Conservation (phyloP, 2,113 vertebrate genomes). For the Mustela lutreola region DNA sequence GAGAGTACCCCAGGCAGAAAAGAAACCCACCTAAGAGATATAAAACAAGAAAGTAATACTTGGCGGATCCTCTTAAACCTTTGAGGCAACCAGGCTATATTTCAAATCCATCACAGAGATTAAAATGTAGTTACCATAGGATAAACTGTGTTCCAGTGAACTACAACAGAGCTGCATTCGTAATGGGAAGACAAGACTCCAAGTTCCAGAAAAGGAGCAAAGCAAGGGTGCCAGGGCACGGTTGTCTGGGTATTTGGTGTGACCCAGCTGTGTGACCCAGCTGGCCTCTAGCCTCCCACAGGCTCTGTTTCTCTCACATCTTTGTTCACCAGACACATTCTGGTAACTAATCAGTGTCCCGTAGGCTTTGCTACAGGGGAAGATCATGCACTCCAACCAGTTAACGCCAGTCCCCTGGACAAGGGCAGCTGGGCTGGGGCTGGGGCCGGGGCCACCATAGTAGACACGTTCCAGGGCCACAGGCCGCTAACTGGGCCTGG, state of each 20-base stretch:
- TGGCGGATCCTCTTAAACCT: not conserved
- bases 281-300: not conserved
- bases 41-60: not conserved
- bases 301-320: not conserved
- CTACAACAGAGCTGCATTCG: not conserved
- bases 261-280: not conserved
- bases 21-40: not conserved
- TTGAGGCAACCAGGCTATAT: not conserved
- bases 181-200: not conserved
- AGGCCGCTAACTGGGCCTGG: fast-evolving
- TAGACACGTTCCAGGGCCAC: not conserved
- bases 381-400: not conserved
- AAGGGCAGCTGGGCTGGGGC: fast-evolving
- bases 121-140: not conserved
- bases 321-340: not conserved
- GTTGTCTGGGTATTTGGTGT: not conserved
- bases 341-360: not conserved
- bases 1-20: not conserved
- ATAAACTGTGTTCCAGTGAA: not conserved
- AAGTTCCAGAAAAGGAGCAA: not conserved
- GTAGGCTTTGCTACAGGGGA: not conserved
- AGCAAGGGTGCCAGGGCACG: fast-evolving
- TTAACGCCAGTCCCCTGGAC: not conserved
- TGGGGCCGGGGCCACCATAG: fast-evolving
- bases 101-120: not conserved